A percentile compares a stretch with the other conserved stretches of the same genome.
Conservation (phyloP, 53 echinoderm and acorn worm species). For the Arbacia lixula region DNA sequence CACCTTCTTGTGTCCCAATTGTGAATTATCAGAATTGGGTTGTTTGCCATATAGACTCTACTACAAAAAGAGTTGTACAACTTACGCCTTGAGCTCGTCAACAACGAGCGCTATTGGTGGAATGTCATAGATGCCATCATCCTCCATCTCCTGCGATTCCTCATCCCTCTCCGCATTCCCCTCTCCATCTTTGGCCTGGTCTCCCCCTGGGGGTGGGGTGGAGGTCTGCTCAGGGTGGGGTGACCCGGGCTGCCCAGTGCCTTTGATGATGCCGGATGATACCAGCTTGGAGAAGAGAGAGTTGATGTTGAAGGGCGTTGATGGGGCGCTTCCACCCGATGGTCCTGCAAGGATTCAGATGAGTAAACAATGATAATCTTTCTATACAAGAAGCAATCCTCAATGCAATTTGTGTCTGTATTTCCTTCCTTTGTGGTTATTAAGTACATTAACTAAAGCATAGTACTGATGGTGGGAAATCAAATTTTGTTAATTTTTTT, state of each 20-base stretch:
- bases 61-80: too few species aligned
- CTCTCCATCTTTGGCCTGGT: slow-evolving; percentile 27
- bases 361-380: too few species aligned
- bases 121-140: slow-evolving; percentile 61
- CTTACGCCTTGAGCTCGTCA: slow-evolving; percentile 81
- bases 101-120: slow-evolving; percentile 67
- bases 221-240: slow-evolving; percentile 46
- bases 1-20: too few species aligned
- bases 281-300: slow-evolving; percentile 86
- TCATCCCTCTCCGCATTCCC: slow-evolving; percentile 35
- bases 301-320: slow-evolving; percentile 80
- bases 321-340: background rate
- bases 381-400: too few species aligned
- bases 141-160: slow-evolving; percentile 27
- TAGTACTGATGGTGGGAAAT: too few species aligned
- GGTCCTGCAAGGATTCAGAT: too few species aligned
- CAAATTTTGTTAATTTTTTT: too few species aligned
- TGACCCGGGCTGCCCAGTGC: slow-evolving; percentile 63
- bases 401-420: too few species aligned
- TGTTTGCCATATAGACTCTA: too few species aligned
- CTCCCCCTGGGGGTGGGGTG: slow-evolving; percentile 34
- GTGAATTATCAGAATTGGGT: too few species aligned
- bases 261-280: slow-evolving; percentile 71
- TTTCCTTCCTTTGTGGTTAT: too few species aligned
- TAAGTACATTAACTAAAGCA: too few species aligned